Conservation (phyloP, 2,797 vertebrate genomes). For the Cuniculus paca region DNA sequence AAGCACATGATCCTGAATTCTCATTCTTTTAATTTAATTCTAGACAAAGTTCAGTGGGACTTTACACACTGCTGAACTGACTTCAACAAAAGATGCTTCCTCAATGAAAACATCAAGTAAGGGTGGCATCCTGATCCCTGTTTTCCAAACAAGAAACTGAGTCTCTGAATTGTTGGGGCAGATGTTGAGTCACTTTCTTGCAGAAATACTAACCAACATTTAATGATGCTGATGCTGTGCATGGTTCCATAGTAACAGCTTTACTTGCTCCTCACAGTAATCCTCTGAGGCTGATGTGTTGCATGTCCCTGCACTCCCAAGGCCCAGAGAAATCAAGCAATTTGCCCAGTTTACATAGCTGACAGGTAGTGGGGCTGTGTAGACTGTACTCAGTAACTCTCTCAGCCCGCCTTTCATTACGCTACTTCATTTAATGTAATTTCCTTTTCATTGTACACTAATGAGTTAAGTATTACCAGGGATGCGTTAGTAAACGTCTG, state of each 20-base stretch:
- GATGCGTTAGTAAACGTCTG: not conserved
- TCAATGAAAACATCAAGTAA: not conserved
- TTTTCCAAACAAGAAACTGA: not conserved
- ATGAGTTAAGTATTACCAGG: not conserved
- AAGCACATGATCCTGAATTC: not conserved
- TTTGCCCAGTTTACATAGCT: not conserved
- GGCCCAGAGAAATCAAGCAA: not conserved
- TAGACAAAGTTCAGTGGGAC: not conserved
- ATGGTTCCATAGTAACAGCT: not conserved
- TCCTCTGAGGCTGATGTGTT: not conserved
- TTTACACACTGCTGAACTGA: not conserved
- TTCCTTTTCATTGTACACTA: not conserved
- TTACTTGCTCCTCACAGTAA: not conserved
- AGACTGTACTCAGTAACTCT: not conserved
- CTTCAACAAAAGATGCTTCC: not conserved
- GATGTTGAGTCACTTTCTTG: not conserved
- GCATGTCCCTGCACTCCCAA: not conserved
- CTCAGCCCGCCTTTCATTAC: not conserved
- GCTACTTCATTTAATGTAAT: not conserved
- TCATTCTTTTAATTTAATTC: not conserved
- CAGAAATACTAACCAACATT: not conserved
- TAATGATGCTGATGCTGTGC: not conserved
- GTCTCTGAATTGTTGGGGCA: not conserved
- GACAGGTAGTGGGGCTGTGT: not conserved
- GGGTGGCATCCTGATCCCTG: not conserved